Evolutionary conservation across 2,888 invertebrate species (phyloP), one percentile per base, ranked within the genome.

Genomic region (Salticus scenicus): DNA sequence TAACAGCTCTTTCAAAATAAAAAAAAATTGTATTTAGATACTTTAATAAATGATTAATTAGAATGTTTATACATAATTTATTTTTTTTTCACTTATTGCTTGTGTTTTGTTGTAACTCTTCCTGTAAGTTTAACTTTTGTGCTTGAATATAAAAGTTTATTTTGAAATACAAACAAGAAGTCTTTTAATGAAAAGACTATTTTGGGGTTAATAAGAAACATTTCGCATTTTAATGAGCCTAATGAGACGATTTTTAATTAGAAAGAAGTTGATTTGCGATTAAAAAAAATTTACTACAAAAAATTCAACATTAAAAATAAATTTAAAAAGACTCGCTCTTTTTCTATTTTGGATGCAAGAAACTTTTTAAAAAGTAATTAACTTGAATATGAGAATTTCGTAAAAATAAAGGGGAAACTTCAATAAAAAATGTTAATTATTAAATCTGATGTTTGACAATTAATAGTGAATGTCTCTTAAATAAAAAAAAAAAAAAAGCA

Each of bases 371-470:
- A 83, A 83, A 77, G 83, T 77, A 83, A 83, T 83, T 83, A 83
- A 83, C 76, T 83, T 47, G 37, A 51, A 83, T 83, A 83, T 83
- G 72, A 83, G 83, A 77, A 66, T 77, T 83, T 67, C 51, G 57
- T 72, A 72, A 77, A 83, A 83, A 72, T 66, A 67, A 77, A 76
- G 28, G 51, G 41, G 69, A 24, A 63, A 41, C 66, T n/a, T 14
- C 30, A 14, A 17, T 70, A 76, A 82, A 77, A 67, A 67, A 27
- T 66, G 72, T 76, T 83, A 83, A 83, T 77, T 83, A 83, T 83
- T 83, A 83, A 83, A 83, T 83, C 76, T 77, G 72, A 83, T 83
- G 83, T 83, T 81, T 77, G 77, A 77, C 83, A 83, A 83, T 83
- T 83, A 77, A 67, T 72, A 83, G 72, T 72, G 83, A 77, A 83